Base-by-base conservation (phyloP, 1,140 invertebrate species). In the Brachystomella parvula region DNA sequence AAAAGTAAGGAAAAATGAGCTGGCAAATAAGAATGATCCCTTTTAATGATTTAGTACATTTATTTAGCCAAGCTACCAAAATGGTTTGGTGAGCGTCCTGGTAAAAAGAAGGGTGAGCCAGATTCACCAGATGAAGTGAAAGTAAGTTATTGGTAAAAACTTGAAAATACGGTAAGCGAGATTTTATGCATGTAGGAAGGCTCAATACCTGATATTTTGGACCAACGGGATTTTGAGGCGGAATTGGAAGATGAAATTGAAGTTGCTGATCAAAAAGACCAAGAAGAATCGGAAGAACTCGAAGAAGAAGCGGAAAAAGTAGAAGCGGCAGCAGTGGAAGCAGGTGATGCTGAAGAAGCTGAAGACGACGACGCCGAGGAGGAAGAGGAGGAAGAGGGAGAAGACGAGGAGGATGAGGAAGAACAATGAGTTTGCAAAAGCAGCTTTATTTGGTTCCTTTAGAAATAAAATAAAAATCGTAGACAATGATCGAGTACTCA, bases 11-110 rank as follows among this genome's bases (percentile, higher is more conserved):
- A n/a, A 35, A 15, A 24, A 28, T 12, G 21, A 15, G 24, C 12
- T 60, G 58, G 6, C 19, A 24, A 57, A 15, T 12, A 60, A 9
- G 15, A 6, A 32, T 9, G 6, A 31, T 60, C 26, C 58, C 30
- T 60, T 28, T 44, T 60, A 29, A n/a, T 47, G 19, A 49, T 49
- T 29, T 33, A 47, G 30, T 28, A 30, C 19, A 30, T n/a, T 21
- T 30, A 26, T 49, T 39, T 17, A 93, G 90, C 89, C 82, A 87
- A 88, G 83, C 82, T 93, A 79, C 90, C 90, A 73, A 94, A 93
- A 79, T 94, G 91, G 89, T 93, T 93, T 83, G 90, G 90, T 75
- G 91, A 93, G 81, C 83, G 90, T 80, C 90, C 91, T 68, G 90
- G 90, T 83, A 93, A 92, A 80, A 93, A 92, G 83, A 80, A 85